Percentiles rank a stretch among this genome's conserved stretches.
phyloP scores from a whole-genome alignment of 2,113 vertebrate genomes.

The Zosterops pallidus region DNA sequence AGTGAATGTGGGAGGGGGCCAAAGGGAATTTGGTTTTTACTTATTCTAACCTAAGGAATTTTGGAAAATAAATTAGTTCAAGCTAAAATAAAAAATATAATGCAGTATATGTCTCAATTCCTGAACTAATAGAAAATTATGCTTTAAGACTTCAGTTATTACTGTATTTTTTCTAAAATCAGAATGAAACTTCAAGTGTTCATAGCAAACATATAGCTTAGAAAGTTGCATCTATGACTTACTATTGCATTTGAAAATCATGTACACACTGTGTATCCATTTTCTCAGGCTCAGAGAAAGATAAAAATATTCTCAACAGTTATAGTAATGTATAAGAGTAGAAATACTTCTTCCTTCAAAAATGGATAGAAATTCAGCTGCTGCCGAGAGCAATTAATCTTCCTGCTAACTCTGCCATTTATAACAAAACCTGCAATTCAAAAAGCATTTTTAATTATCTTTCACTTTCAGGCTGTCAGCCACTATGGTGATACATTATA shows the following conservation, averaged over 20 bases:
- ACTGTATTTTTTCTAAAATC: neutral
- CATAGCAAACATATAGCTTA: neutral
- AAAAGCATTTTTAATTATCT: neutral
- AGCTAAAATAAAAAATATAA: neutral
- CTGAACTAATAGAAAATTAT: neutral
- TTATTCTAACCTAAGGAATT: neutral
- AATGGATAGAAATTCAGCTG: neutral
- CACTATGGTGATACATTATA: neutral
- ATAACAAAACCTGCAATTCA: neutral
- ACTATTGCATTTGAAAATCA: neutral
- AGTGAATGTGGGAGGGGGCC: fast-evolving
- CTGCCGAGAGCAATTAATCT: neutral
- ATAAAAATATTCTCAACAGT: neutral
- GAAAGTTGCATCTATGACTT: neutral
- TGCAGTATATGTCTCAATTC: neutral
- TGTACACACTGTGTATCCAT: fast-evolving
- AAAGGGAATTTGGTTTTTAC: neutral
- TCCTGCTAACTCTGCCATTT: neutral
- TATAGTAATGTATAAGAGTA: neutral
- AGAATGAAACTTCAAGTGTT: neutral
- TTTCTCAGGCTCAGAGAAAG: neutral
- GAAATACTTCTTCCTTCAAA: neutral
- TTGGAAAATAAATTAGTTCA: neutral
- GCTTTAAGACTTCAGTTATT: neutral
- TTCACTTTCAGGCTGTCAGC: neutral